A percentile compares a stretch with the other conserved stretches of the same genome.
These are phyloP conservation scores for Centropus unirufus DNA, from an alignment of 2,113 vertebrate genomes.

Conservation along the genomic window DNA sequence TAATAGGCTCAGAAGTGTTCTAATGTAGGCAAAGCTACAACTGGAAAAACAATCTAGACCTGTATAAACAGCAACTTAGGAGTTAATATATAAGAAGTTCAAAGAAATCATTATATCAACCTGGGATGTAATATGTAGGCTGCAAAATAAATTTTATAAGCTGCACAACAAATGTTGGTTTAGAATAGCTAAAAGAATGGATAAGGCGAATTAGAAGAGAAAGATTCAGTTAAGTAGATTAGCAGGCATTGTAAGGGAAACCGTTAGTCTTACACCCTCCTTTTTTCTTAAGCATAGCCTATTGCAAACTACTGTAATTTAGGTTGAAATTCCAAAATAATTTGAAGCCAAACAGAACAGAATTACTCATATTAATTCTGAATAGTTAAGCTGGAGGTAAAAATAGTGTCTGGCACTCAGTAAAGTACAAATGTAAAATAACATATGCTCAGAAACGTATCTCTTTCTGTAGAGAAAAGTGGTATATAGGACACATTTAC, in stretches of 20 bases:
- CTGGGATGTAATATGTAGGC: background rate
- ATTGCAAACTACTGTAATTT: background rate
- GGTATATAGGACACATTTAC: background rate
- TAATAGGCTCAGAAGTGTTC: background rate
- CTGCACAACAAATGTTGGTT: background rate
- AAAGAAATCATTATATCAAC: background rate
- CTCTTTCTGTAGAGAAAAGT: background rate
- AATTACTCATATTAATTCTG: background rate
- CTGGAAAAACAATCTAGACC: background rate
- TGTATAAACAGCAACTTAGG: background rate
- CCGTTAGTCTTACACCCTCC: background rate
- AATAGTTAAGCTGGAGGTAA: background rate
- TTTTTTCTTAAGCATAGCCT: background rate
- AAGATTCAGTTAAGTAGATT: slow-evolving; percentile 27
- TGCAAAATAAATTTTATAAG: background rate
- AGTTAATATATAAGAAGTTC: background rate
- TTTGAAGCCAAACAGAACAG: background rate
- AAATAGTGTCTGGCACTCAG: background rate
- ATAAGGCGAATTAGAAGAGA: slow-evolving; percentile 27
- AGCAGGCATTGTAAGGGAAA: background rate
- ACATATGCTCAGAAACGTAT: background rate
- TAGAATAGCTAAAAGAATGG: background rate
- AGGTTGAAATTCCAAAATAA: background rate
- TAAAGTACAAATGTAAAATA: background rate
- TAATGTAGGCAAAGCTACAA: background rate